Conservation (phyloP, 2,888 invertebrate species). For the Apodemia mormo region DNA sequence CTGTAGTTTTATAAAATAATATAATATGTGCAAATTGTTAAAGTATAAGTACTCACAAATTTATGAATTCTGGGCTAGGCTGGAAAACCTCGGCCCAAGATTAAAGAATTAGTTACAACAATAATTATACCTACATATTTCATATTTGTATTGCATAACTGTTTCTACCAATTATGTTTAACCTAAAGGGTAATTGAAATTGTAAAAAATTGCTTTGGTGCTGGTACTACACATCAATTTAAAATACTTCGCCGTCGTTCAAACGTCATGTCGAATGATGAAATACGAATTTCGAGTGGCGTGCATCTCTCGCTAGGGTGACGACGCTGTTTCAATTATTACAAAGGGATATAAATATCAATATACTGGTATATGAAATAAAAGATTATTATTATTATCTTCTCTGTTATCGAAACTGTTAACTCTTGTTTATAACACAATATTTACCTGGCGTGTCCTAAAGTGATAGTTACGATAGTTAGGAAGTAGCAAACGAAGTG, state of each 20-base stretch:
- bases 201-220: conserved; percentile 45
- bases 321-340: conserved; percentile 36
- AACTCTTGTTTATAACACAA: too few relatives aligned
- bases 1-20: too few relatives aligned
- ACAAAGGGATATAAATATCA: not conserved
- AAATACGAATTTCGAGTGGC: conserved; percentile 56
- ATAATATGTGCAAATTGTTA: not conserved
- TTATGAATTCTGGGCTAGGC: not conserved
- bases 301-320: conserved; percentile 40
- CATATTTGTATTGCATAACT: conserved; percentile 6
- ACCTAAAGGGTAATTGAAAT: conserved; percentile 40
- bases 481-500: too few relatives aligned
- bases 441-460: too few relatives aligned
- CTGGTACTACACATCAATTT: conserved; percentile 58
- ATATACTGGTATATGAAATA: too few relatives aligned
- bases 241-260: conserved; percentile 60
- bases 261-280: conserved; percentile 57
- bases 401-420: too few relatives aligned
- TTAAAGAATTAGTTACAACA: not conserved
- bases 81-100: not conserved
- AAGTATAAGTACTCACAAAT: not conserved
- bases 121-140: not conserved
- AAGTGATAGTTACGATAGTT: too few relatives aligned
- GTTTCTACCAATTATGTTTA: conserved; percentile 22
- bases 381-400: too few relatives aligned